A percentile compares a stretch with the other conserved stretches of the same genome.
These are phyloP conservation scores for Mus caroli DNA, from an alignment of 2,797 vertebrate genomes.

Conservation along the genomic window DNA sequence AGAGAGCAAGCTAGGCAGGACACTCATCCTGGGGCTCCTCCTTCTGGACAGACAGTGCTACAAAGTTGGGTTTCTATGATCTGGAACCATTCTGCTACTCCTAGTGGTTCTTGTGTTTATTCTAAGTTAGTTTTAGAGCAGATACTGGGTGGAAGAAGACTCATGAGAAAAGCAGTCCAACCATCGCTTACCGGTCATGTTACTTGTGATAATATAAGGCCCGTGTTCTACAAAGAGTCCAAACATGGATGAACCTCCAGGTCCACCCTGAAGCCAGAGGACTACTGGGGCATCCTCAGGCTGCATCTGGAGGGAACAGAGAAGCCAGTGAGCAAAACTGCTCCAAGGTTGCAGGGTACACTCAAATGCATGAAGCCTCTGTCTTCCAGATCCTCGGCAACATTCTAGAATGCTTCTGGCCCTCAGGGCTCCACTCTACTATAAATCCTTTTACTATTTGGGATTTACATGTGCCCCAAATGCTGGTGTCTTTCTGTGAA, in stretches of 20 bases:
- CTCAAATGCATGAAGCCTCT: not conserved
- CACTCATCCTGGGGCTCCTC: not conserved
- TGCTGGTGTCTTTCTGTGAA: not conserved
- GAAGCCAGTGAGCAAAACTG: not conserved
- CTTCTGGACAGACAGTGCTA: not conserved
- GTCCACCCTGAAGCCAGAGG: constrained; percentile 95
- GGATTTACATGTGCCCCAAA: not conserved
- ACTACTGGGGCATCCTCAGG: constrained; percentile 90
- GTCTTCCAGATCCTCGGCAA: not conserved
- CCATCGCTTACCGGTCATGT: constrained; percentile 90
- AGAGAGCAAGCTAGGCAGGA: constrained; percentile 46
- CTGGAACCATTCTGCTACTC: constrained; percentile 32
- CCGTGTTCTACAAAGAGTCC: constrained; percentile 96
- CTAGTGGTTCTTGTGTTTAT: not conserved
- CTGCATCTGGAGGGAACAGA: constrained; percentile 81
- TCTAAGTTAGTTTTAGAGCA: constrained; percentile 35
- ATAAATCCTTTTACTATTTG: not conserved
- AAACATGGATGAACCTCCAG: constrained; percentile 94
- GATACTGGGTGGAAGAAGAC: constrained; percentile 5
- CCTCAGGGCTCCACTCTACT: not conserved
- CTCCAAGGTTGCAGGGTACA: not conserved
- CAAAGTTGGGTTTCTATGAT: constrained; percentile 13
- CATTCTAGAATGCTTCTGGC: not conserved
- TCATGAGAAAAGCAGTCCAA: not conserved
- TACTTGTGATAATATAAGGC: constrained; percentile 92